Base-by-base conservation (phyloP, 2,888 invertebrate species). In the Cosmia trapezina region DNA sequence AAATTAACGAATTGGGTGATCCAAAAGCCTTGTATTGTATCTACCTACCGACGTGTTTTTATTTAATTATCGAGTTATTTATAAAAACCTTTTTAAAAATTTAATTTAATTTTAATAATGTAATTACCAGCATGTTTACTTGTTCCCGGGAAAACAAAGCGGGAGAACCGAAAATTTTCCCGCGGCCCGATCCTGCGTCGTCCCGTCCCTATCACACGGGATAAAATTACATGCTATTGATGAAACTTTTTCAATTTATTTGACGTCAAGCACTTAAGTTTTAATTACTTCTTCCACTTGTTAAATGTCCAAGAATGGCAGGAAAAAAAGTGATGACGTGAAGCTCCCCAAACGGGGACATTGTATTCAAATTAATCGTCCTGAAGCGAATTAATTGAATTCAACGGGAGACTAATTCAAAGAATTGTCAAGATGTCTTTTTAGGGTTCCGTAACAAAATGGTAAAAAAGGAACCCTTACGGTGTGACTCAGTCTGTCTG, bases 221-320 rank as follows among this genome's bases (percentile, higher is more conserved):
- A 72, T 67, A 70, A 81, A 79, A 81, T 83, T 47, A 83, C 83
- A 73, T 80, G 61, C 73, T 71, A 80, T 83, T 77, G 79, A 78
- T 69, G 43, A 78, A 91, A 91, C 87, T 90, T 91, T 90, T 89
- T 89, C 90, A 89, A 91, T 91, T 89, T 89, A 87, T 88, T 86
- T 86, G 83, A 89, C 82, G 80, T 76, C 67, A 78, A 81, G 70
- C 65, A 80, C 78, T 86, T 76, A 88, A 91, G 84, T 91, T 91
- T 90, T 91, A 91, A 90, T 91, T 91, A 86, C 83, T 82, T 84
- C 62, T 57, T 64, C 57, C 9, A 72, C 70, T 78, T 81, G 81
- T 73, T 77, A 83, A 83, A 76, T 63, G 71, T 77, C 73, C 80
- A 80, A 83, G 74, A 78, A 67, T 62, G 49, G 9, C 68, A 61